Evolutionary conservation across 2,797 vertebrate species (phyloP).

Genomic region (Poeciliopsis paucimaculata): DNA sequence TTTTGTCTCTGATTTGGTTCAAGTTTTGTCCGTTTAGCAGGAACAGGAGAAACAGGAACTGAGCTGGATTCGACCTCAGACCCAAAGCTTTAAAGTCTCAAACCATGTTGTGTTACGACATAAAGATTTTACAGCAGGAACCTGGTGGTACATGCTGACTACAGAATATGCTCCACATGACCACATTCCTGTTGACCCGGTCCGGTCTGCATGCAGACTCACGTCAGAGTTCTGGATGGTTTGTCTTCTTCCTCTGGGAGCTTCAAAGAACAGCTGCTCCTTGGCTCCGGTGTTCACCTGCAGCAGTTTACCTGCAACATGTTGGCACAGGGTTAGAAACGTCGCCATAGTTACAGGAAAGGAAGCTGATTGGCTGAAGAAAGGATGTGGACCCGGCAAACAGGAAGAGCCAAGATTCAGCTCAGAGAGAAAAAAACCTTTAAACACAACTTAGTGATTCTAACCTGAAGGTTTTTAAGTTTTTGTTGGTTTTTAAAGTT

Average conservation of each 20-base stretch:
- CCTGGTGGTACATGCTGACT: background rate
- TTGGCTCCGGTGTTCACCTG: conserved; percentile 97
- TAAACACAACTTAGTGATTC: background rate
- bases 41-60: too few relatives aligned
- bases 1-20: background rate
- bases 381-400: background rate
- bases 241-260: conserved; percentile 91
- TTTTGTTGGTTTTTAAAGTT: background rate
- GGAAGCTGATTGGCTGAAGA: background rate
- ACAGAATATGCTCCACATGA: background rate
- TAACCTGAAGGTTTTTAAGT: background rate
- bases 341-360: background rate
- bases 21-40: background rate
- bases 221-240: conserved; percentile 89
- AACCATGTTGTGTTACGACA: too few relatives aligned
- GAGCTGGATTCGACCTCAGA: too few relatives aligned
- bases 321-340: background rate
- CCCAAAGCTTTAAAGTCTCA: background rate
- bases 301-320: conserved; percentile 88
- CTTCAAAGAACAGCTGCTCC: conserved; percentile 96
- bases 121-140: background rate
- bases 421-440: background rate
- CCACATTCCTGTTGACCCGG: background rate
- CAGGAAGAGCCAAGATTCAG: background rate
- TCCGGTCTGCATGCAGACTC: conserved; percentile 6